Conservation (phyloP, 2,888 invertebrate species). For the Platycheirus albimanus region DNA sequence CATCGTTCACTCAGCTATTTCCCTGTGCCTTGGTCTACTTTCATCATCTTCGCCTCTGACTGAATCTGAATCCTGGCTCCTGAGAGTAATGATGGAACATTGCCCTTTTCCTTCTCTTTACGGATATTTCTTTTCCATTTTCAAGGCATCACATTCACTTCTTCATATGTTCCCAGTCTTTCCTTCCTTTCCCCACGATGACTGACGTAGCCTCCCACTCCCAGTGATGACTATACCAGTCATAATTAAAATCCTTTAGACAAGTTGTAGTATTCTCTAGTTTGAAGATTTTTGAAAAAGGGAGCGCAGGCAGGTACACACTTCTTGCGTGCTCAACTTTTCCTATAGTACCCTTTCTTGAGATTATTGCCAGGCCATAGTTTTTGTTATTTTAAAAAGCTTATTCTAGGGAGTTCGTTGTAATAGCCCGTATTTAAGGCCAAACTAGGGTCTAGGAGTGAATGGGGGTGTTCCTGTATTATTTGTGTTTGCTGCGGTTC, state of each 20-base stretch:
- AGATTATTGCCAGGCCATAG: background rate
- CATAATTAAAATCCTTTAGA: conserved; percentile 63
- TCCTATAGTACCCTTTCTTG: background rate
- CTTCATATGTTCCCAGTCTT: background rate
- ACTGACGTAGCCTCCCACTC: background rate
- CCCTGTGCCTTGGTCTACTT: conserved; percentile 34
- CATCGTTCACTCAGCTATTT: conserved; percentile 41
- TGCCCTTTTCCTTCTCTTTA: conserved; percentile 20
- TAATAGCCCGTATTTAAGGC: too few relatives aligned
- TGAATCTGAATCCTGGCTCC: conserved; percentile 10
- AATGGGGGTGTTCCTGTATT: too few relatives aligned
- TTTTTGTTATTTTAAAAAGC: background rate
- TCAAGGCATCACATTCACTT: background rate
- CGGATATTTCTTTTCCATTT: background rate
- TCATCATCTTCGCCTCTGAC: conserved; percentile 34
- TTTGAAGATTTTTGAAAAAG: background rate
- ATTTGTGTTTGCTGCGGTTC: too few relatives aligned
- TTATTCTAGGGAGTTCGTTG: background rate
- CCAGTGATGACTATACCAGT: conserved; percentile 1
- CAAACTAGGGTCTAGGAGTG: too few relatives aligned
- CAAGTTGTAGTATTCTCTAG: conserved; percentile 12
- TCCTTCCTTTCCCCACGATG: background rate
- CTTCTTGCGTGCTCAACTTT: background rate
- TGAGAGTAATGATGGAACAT: conserved; percentile 38
- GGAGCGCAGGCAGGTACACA: background rate